Evolutionary conservation across 2,113 vertebrate species (phyloP).

Genomic region (Neodontobutis hainanensis): DNA sequence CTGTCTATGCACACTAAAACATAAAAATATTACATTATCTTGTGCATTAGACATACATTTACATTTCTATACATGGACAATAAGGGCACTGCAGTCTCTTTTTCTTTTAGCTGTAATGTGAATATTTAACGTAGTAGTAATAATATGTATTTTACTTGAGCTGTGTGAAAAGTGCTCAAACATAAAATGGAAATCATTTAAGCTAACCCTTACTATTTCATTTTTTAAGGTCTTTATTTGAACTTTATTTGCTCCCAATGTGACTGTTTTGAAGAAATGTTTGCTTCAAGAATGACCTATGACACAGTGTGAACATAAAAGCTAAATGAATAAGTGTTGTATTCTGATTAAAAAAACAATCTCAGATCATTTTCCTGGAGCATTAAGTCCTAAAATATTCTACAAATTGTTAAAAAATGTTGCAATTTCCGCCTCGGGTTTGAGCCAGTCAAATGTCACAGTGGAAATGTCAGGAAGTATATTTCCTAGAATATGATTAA

Average conservation of each 20-base stretch:
- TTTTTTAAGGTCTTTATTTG: not conserved
- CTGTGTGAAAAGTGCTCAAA: no score
- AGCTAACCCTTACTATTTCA: no score
- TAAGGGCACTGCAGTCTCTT: no score
- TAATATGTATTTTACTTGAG: no score
- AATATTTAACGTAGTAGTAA: no score
- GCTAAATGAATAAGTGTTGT: not conserved
- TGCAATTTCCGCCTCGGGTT: not conserved
- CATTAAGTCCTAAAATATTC: not conserved
- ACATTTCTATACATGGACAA: no score
- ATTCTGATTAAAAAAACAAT: not conserved
- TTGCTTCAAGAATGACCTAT: not conserved
- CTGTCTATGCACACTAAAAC: no score
- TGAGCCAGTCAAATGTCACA: not conserved
- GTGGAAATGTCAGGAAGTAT: not conserved
- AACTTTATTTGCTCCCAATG: not conserved
- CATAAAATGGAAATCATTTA: no score
- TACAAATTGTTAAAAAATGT: not conserved
- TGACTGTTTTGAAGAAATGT: not conserved
- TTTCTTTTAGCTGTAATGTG: no score
- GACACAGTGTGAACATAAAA: not conserved
- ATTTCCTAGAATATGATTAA: not conserved
- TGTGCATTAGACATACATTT: no score
- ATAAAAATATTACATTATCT: no score
- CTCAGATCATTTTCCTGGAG: not conserved